Evolutionary conservation across 2,888 invertebrate species (phyloP).

Genomic region (Drosophila birchii): DNA sequence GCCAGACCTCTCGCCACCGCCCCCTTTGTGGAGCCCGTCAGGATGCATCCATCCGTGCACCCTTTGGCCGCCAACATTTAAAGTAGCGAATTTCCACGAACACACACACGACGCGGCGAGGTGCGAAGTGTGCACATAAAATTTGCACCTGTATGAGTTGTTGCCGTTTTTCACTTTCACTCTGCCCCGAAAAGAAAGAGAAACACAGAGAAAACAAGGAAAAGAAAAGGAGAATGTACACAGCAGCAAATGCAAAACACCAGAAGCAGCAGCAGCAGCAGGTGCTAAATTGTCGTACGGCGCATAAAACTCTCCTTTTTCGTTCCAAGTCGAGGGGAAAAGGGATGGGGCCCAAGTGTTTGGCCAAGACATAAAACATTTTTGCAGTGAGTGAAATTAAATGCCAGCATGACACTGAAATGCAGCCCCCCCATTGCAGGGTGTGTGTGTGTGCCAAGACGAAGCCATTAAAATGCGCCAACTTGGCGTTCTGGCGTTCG

Average conservation of each 20-base stretch:
- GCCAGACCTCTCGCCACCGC: constrained; percentile 23
- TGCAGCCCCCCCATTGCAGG: constrained; percentile 53
- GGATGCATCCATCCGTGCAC: constrained; percentile 40
- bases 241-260: constrained; percentile 44
- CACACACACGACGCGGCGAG: constrained; percentile 56
- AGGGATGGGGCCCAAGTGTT: constrained; percentile 63
- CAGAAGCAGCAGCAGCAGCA: constrained; percentile 49
- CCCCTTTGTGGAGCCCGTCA: not conserved
- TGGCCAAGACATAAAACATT: constrained; percentile 79
- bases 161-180: constrained; percentile 63
- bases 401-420: constrained; percentile 79
- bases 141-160: constrained; percentile 65
- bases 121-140: constrained; percentile 78
- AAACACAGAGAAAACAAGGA: not conserved
- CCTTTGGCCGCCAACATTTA: constrained; percentile 66
- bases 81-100: constrained; percentile 72
- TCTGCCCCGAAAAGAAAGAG: constrained; percentile 47
- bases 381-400: constrained; percentile 79
- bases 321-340: constrained; percentile 20
- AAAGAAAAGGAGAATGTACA: constrained; percentile 20
- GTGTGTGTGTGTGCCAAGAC: constrained; percentile 56
- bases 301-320: constrained; percentile 69
- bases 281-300: constrained; percentile 75
- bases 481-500: constrained; percentile 60
- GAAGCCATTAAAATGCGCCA: constrained; percentile 76